Evolutionary conservation across 2,888 invertebrate species (phyloP).

Genomic region (Zelleria hepariella): DNA sequence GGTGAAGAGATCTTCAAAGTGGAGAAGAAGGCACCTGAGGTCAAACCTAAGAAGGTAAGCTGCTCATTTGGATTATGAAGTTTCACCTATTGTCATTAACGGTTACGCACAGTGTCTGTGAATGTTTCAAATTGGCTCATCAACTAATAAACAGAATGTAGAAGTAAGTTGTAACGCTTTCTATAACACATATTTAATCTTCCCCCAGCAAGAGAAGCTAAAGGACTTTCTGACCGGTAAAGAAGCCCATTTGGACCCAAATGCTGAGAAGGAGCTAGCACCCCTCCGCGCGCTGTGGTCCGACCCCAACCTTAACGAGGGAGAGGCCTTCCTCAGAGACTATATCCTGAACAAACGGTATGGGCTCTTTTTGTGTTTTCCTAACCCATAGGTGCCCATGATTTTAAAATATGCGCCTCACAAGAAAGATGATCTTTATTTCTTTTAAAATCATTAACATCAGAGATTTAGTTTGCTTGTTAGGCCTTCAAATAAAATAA

Average conservation of each 20-base stretch:
- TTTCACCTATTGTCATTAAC: too few relatives aligned
- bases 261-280: conserved; percentile 75
- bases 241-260: conserved; percentile 72
- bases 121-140: too few relatives aligned
- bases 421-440: too few relatives aligned
- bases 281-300: conserved; percentile 88
- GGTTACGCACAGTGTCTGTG: too few relatives aligned
- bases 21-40: conserved; percentile 48
- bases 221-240: conserved; percentile 87
- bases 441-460: too few relatives aligned
- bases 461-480: too few relatives aligned
- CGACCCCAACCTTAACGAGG: conserved; percentile 83
- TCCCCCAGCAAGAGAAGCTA: conserved; percentile 40
- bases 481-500: too few relatives aligned
- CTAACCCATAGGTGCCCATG: background rate
- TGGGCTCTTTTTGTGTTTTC: background rate
- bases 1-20: conserved; percentile 55
- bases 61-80: too few relatives aligned
- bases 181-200: conserved; percentile 8
- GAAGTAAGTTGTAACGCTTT: too few relatives aligned
- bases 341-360: conserved; percentile 86
- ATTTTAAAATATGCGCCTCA: too few relatives aligned
- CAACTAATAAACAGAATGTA: too few relatives aligned
- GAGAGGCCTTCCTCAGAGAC: conserved; percentile 92
- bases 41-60: conserved; percentile 17